Evolutionary conservation across 1,140 invertebrate genomes (phyloP), one percentile per base, ranked within the genome.

Genomic region (Acromyrmex heyeri): DNA sequence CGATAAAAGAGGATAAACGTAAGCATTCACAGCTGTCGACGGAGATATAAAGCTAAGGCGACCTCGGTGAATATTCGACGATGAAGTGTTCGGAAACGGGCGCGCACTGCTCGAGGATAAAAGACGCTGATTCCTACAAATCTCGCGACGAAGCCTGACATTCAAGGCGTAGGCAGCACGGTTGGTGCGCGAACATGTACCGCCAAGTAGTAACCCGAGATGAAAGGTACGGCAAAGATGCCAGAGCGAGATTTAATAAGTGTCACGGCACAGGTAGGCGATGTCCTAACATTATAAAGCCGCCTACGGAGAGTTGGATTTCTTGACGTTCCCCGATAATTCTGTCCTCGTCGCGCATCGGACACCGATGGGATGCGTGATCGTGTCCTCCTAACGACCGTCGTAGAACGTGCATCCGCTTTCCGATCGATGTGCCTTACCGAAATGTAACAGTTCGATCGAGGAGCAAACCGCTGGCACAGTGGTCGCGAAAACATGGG

Each of bases 211-310:
- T 91, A 93, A 93, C 90, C 79, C 70, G 86, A 90, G 89, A 78
- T 88, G 78, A 85, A 61, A 85, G 69, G 76, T 38, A 62, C 5
- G 81, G 62, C 81, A 86, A 91, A 90, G 90, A 92, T 91, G 88
- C 81, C 87, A 85, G 92, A 91, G 90, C 87, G 65, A 93, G 92
- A 93, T 93, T 93, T 92, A 93, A 93, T 92, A 93, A 93, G 89
- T 88, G 88, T 87, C 75, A 85, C 65, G 86, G 72, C 62, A 86
- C 86, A 90, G 79, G 90, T 86, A 91, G 88, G 90, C 87, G 88
- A 91, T 87, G 90, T 91, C 90, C 91, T 91, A 91, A 88, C 91
- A 91, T 91, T 88, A 91, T 87, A 91, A 91, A 92, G 85, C 90
- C 91, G 90, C 91, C 91, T 89, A 91, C 87, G 78, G 75, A 67